These are phyloP conservation scores for Amphipoea oculea DNA, from an alignment of 2,888 invertebrate genomes.

Conservation along the genomic window DNA sequence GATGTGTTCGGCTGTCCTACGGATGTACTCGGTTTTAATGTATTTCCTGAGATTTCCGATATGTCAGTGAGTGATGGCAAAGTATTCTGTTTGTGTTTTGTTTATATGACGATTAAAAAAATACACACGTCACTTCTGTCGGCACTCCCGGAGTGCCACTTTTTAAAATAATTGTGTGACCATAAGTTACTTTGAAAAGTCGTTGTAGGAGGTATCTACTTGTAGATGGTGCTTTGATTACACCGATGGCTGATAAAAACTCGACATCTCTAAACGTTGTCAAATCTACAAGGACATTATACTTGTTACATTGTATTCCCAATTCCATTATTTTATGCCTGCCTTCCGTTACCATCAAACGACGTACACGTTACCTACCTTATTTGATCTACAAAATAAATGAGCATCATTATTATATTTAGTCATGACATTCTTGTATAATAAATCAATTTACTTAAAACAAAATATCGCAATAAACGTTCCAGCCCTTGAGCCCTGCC, in stretches of 20 bases:
- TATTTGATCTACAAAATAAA: constrained; percentile 22
- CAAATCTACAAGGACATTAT: neutral
- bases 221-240: neutral
- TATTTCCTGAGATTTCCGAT: too few relatives aligned
- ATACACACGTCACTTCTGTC: too few relatives aligned
- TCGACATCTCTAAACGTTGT: neutral
- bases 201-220: neutral
- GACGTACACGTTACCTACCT: constrained; percentile 18
- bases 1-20: too few relatives aligned
- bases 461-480: constrained; percentile 43
- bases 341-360: constrained; percentile 14
- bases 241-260: neutral
- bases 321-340: constrained; percentile 14
- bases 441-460: constrained; percentile 51
- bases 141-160: too few relatives aligned
- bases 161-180: neutral
- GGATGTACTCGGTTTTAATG: too few relatives aligned
- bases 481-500: constrained; percentile 16
- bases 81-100: too few relatives aligned
- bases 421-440: constrained; percentile 49
- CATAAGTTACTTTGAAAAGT: neutral
- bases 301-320: neutral
- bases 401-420: constrained; percentile 26
- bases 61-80: too few relatives aligned
- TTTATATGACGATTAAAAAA: too few relatives aligned